These are phyloP conservation scores for Euzophera pinguis DNA, from an alignment of 2,888 invertebrate genomes.

Conservation along the genomic window DNA sequence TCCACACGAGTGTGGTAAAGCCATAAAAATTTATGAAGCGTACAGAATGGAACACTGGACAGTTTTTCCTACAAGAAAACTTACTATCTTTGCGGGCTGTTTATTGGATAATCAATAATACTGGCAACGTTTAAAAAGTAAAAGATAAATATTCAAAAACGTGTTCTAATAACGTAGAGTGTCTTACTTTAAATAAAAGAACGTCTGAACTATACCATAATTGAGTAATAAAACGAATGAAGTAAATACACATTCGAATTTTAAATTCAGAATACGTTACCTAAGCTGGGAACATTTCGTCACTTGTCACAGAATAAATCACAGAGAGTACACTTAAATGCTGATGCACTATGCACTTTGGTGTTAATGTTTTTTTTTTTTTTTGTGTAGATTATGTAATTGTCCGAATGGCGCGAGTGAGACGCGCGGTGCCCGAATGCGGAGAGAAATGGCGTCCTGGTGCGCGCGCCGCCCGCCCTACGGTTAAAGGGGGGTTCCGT, in stretches of 20 bases:
- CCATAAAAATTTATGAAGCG: constrained; percentile 1
- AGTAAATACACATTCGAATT: neutral
- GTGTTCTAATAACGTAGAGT: neutral
- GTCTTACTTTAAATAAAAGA: neutral
- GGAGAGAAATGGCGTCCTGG: constrained; percentile 66
- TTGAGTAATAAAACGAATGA: neutral
- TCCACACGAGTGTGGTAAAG: neutral
- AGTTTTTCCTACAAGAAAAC: constrained; percentile 1
- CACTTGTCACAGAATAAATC: constrained; percentile 3
- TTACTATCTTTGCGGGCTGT: constrained; percentile 4
- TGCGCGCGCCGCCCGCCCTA: constrained; percentile 76
- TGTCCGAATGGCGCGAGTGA: constrained; percentile 61
- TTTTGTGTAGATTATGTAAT: constrained; percentile 48
- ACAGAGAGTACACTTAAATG: constrained; percentile 13
- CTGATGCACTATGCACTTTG: constrained; percentile 19
- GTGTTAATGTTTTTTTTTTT: constrained; percentile 27
- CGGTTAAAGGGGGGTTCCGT: constrained; percentile 35
- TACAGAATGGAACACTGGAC: neutral
- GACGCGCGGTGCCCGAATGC: constrained; percentile 67
- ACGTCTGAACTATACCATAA: neutral
- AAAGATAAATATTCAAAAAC: neutral
- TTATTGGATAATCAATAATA: constrained; percentile 10
- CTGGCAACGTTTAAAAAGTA: neutral
- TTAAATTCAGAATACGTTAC: neutral
- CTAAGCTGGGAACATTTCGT: neutral